Base-by-base conservation (phyloP, 2,797 vertebrate species). In the Melanotaenia maccullochi region DNA sequence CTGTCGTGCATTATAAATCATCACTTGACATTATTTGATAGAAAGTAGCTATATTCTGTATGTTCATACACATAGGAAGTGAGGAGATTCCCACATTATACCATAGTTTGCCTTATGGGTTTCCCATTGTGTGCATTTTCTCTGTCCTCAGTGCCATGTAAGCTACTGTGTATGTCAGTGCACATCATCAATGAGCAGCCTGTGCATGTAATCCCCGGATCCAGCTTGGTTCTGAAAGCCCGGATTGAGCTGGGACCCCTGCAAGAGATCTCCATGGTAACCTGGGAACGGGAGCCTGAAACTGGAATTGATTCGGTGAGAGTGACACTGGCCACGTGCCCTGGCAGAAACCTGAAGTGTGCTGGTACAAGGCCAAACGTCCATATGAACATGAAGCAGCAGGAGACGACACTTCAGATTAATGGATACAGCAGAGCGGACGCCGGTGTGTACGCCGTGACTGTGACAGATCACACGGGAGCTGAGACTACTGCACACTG, bases 361-460 rank as follows among this genome's bases (percentile, higher is more conserved):
- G 11, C 56, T 9, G 71, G 25, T 6, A 40, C n/a, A 1, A 75
- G 12, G 59, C 47, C 86, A 12, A 83, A 77, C 0, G 64, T 76
- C 25, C 79, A 5, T 0, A 84, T 69, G 61, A 83, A 9, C 25
- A 1, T 86, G 28, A 81, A 87, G 18, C 32, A 86, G 64, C 76
- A 89, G 66, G 91, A 88, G 63, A 62, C 81, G 2, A 80, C 77
- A 0, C 87, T 95, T 30, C 85, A 78, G 64, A 75, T 95, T 20
- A 73, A 51, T 6, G 58, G 60, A 1, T 95, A 88, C 84, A 65
- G 69, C 55, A 9, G 1, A 14, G 57, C 1, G 2, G 93, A 94
- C 68, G 60, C 74, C 5, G 93, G 93, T 0, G 71, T 93, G 67
- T 95, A 93, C 71, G 73, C 81, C 0, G 73, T 95, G 69, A 93